A percentile compares a stretch with the other conserved stretches of the same genome.
Evolutionary conservation across 2,888 invertebrate genomes (phyloP).

Genomic region (Lasioglossum figueresi): DNA sequence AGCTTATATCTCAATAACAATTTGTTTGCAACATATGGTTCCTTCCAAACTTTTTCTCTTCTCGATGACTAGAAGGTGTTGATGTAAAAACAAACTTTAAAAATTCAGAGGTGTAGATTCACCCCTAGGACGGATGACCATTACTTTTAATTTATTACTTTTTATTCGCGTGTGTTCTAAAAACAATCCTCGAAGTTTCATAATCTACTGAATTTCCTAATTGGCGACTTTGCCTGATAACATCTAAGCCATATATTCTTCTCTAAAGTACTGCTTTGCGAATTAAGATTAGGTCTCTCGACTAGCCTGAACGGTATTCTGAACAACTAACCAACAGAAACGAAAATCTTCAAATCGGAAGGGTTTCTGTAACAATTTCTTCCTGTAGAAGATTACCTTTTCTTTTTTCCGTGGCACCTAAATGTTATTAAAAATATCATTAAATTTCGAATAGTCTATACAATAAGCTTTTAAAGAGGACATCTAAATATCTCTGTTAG

Average conservation of each 20-base stretch:
- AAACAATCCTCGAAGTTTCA: neutral
- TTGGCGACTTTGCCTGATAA: neutral
- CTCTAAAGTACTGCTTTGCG: neutral
- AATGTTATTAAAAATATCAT: conserved; percentile 43
- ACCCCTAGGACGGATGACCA: too few species aligned
- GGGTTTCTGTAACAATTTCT: conserved; percentile 47
- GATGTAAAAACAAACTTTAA: too few species aligned
- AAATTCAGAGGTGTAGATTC: too few species aligned
- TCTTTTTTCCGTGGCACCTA: conserved; percentile 71
- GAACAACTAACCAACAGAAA: conserved; percentile 53
- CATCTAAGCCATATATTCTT: neutral
- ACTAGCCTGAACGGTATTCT: conserved; percentile 6
- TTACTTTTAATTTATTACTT: too few species aligned
- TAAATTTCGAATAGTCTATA: neutral
- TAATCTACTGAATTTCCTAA: neutral
- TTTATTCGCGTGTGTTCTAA: neutral
- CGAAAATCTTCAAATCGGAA: conserved; percentile 37
- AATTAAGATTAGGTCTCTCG: neutral
- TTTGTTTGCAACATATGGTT: too few species aligned
- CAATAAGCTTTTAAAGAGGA: neutral
- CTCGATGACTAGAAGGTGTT: too few species aligned
- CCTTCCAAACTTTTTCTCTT: too few species aligned
- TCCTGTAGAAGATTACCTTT: conserved; percentile 69
- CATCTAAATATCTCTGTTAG: neutral
- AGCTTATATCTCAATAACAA: too few species aligned